Conservation (phyloP, 2,113 vertebrate species). For the Bujurquina vittata region DNA sequence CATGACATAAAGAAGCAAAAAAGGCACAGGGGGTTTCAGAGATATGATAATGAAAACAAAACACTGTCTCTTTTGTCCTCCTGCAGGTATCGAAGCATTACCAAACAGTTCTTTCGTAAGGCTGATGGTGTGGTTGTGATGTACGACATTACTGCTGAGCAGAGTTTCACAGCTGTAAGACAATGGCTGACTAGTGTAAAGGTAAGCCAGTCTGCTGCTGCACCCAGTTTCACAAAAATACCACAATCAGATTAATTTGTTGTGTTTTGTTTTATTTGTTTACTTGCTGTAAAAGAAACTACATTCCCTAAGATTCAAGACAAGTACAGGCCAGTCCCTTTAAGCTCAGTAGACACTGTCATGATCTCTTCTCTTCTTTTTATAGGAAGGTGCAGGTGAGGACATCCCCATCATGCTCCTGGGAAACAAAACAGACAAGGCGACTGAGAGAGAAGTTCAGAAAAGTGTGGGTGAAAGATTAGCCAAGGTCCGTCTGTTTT, state of each 20-base stretch:
- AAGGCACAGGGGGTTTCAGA: neutral
- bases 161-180: slow-evolving; percentile 87
- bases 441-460: slow-evolving; percentile 85
- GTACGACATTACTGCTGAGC: slow-evolving; percentile 88
- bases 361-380: neutral
- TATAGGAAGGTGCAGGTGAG: slow-evolving; percentile 87
- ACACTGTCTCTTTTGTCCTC: neutral
- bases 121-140: slow-evolving; percentile 90
- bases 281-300: rapidly evolving
- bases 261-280: neutral
- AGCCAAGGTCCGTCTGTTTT: slow-evolving; percentile 83
- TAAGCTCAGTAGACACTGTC: neutral
- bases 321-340: neutral
- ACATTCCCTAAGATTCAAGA: neutral
- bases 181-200: slow-evolving; percentile 91
- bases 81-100: slow-evolving; percentile 90
- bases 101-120: slow-evolving; percentile 96
- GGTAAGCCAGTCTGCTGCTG: slow-evolving; percentile 69
- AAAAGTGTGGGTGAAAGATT: slow-evolving; percentile 82
- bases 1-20: neutral
- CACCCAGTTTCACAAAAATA: neutral
- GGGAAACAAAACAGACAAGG: slow-evolving; percentile 91
- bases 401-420: slow-evolving; percentile 87
- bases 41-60: neutral
- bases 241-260: neutral